Percentiles rank a stretch among this genome's conserved stretches.
Conservation (phyloP, 2,113 vertebrate genomes). For the Acrocephalus arundinaceus region DNA sequence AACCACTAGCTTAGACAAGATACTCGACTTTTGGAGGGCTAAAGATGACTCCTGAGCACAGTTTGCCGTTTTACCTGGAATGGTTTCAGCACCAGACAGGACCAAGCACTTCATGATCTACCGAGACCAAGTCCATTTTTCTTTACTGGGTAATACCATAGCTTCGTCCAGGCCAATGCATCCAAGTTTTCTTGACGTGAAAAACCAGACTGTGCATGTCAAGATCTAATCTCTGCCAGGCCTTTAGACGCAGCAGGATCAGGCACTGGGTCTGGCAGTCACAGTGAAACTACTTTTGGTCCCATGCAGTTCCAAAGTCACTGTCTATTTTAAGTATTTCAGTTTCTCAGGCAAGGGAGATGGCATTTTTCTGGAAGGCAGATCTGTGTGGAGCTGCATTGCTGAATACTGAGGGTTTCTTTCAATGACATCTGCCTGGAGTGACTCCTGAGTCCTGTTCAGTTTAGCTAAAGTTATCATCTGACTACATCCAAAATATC, state of each 20-base stretch:
- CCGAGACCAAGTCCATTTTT: background rate
- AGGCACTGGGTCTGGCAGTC: background rate
- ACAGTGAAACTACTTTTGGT: background rate
- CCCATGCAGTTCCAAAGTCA: background rate
- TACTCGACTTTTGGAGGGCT: background rate
- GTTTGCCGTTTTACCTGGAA: background rate
- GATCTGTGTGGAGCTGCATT: background rate
- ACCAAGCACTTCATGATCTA: background rate
- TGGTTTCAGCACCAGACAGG: background rate
- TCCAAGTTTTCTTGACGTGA: background rate
- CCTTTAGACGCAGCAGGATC: background rate
- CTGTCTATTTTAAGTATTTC: conserved; percentile 23
- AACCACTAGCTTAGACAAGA: background rate
- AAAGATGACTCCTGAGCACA: background rate
- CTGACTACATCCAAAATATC: background rate
- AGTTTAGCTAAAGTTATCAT: background rate
- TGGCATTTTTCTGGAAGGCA: background rate
- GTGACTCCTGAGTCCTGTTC: background rate
- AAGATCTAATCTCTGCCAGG: background rate
- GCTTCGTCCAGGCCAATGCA: background rate
- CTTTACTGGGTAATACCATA: background rate
- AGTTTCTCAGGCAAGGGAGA: background rate
- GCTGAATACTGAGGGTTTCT: background rate
- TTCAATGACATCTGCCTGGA: background rate
- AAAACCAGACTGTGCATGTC: background rate